Percentiles rank a stretch among this genome's conserved stretches.
Conservation (phyloP, 2,113 vertebrate species). For the Pterocles gutturalis region DNA sequence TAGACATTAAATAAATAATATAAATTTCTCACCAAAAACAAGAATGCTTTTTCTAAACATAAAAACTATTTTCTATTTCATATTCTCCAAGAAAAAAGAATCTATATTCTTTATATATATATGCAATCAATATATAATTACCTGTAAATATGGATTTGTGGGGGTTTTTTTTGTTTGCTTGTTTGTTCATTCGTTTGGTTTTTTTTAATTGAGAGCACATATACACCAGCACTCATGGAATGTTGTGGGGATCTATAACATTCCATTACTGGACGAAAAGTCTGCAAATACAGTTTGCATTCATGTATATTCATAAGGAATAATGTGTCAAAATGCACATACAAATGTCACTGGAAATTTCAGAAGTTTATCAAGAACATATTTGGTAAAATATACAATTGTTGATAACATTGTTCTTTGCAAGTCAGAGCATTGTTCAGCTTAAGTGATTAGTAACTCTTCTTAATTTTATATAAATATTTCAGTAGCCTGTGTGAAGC, state of each 20-base stretch:
- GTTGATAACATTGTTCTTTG: not conserved
- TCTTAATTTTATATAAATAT: not conserved
- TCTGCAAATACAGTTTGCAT: not conserved
- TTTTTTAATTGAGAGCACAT: not conserved
- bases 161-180: not conserved
- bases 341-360: not conserved
- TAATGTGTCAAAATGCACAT: not conserved
- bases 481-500: accelerated
- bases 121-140: not conserved
- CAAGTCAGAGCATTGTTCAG: not conserved
- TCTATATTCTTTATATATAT: not conserved
- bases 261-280: not conserved
- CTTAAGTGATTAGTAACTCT: not conserved
- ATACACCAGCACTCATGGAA: not conserved
- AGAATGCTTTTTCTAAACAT: not conserved
- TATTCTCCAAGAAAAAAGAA: not conserved
- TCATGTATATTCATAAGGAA: not conserved
- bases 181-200: not conserved
- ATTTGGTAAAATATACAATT: not conserved
- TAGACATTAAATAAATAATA: not conserved
- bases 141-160: not conserved
- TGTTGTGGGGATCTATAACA: not conserved
- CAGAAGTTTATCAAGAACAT: not conserved
- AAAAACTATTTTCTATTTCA: not conserved
- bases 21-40: not conserved